Base-by-base conservation (phyloP, 2,888 invertebrate genomes). In the Dasysyrphus tricinctus region DNA sequence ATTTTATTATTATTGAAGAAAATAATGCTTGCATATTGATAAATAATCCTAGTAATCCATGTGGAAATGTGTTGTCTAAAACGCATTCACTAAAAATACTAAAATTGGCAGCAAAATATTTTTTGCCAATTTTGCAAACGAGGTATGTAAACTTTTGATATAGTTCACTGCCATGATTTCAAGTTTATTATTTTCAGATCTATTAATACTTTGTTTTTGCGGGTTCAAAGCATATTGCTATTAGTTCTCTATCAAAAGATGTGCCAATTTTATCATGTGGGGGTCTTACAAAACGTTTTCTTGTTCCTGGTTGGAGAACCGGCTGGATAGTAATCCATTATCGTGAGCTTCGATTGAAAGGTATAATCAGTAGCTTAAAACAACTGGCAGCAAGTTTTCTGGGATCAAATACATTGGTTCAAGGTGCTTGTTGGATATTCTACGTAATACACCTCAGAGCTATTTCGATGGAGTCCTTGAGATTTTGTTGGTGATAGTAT, bases 1-100 rank as follows among this genome's bases (percentile, higher is more conserved):
- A n/a, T n/a, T n/a, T n/a, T n/a, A n/a, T n/a, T n/a, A n/a, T n/a
- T n/a, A n/a, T n/a, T n/a, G n/a, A n/a, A n/a, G n/a, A n/a, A n/a
- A n/a, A n/a, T n/a, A n/a, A n/a, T n/a, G n/a, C n/a, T n/a, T n/a
- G n/a, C n/a, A n/a, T n/a, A n/a, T n/a, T n/a, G n/a, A n/a, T n/a
- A n/a, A n/a, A n/a, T n/a, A 99, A 99, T 93, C 99, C 99, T 0
- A 98, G 98, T 85, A 99, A 99, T 93, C 99, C 99, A 0, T 99
- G 99, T 91, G 99, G 99, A 42, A 98, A 98, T 2, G 99, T 99
- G 16, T 99, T 96, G 92, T 94, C 94, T 81, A 95, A 95, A 88
- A 93, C 95, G 75, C 99, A 99, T 92, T 94, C 99, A 75, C 92
- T 93, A 88, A 95, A 96, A 88, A 96, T 99, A 88, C 93, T 99